A percentile compares a stretch with the other conserved stretches of the same genome.
Conservation (phyloP, 2,888 invertebrate genomes). For the Pelosia muscerda region DNA sequence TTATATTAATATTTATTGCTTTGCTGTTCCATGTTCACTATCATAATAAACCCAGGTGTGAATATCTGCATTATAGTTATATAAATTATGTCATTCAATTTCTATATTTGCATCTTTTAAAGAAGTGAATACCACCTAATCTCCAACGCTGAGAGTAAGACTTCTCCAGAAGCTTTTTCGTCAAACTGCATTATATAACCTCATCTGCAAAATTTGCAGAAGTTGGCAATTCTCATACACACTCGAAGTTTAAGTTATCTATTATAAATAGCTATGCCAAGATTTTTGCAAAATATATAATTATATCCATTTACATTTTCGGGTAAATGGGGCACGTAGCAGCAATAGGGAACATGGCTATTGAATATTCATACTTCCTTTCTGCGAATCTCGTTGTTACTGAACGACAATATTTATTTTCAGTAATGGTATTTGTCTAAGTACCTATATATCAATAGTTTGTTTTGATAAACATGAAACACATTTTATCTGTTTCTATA, state of each 20-base stretch:
- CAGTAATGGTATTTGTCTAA: constrained; percentile 1
- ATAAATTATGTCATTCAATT: no score
- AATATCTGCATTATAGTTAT: no score
- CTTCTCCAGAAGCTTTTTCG: no score
- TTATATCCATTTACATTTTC: background rate
- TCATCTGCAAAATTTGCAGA: no score
- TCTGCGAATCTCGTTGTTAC: constrained; percentile 18
- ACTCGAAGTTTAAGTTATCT: background rate
- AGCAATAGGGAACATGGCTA: constrained; percentile 10
- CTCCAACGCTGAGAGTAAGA: no score
- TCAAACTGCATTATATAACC: no score
- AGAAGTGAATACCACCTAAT: no score
- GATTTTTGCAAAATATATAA: background rate
- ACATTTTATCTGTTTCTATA: background rate
- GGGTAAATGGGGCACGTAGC: constrained; percentile 16
- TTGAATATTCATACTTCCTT: constrained; percentile 13
- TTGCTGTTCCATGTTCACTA: background rate
- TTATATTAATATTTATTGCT: constrained; percentile 26
- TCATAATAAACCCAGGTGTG: background rate
- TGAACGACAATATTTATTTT: constrained; percentile 22
- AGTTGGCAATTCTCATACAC: no score
- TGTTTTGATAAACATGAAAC: background rate
- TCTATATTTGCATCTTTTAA: no score
- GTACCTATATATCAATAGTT: constrained; percentile 13
- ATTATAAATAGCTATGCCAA: background rate